Base-by-base conservation (phyloP, 2,797 vertebrate genomes). In the Spinus olivaceus region DNA sequence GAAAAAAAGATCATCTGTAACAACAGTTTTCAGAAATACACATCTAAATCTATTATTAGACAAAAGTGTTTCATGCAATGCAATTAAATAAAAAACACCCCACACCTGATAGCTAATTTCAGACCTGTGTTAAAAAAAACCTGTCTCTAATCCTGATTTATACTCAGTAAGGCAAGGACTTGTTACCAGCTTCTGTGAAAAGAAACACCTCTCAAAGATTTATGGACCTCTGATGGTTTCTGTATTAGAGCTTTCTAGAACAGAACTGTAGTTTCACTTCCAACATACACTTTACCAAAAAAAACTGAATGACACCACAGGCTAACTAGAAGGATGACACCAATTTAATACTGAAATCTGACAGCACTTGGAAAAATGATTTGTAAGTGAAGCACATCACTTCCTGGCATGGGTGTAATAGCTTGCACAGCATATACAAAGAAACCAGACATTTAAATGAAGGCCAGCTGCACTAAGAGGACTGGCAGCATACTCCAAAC, bases 241-340 rank as follows among this genome's bases (percentile, higher is more conserved):
- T 57, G 3, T 18, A 32, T 46, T 61, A 78, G 30, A 78, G 37
- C 28, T 70, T 88, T 76, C 33, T 60, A 28, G 19, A 77, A 49
- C 9, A 53, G 51, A 85, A 70, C 4, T 11, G 17, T 6, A 39
- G 25, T 39, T 54, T 33, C 16, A 59, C n/a, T 81, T 92, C 49
- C 70, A 82, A 56, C n/a, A 56, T 3, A 42, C 5, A 49, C 19
- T 44, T 85, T 41, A 81, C 15, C n/a, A 37, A 78, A 83, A 83
- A 64, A 59, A 51, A 5, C 0, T 51, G 33, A 93, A 73, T 0
- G 1, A 63, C 0, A 0, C 18, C 44, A 76, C 22, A 60, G 0
- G 3, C 30, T n/a, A 80, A 73, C 35, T 59, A 80, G 64, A 65
- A 81, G 83, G 22, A 63, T 46, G 20, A 71, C 42, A 87, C 18